phyloP scores from a whole-genome alignment of 2,797 vertebrate species.

The Chanos chanos region DNA sequence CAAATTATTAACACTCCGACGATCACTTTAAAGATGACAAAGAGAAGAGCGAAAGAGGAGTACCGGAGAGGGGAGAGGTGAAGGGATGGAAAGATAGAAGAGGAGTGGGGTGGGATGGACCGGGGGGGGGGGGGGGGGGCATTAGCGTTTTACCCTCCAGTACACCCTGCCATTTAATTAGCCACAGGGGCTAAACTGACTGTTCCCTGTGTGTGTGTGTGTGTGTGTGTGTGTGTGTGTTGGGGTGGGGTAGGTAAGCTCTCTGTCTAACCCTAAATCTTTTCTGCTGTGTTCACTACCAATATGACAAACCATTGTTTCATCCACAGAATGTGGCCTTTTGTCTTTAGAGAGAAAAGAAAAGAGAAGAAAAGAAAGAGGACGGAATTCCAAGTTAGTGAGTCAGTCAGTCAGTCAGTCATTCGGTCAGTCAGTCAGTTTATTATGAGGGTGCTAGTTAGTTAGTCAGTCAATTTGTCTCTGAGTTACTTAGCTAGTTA shows the following conservation, averaged over 20 bases:
- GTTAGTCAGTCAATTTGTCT: too few relatives aligned
- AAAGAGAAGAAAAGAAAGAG: too few relatives aligned
- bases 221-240: conserved; percentile 6
- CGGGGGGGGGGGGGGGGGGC: conserved; percentile 48
- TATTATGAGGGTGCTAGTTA: too few relatives aligned
- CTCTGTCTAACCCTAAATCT: too few relatives aligned
- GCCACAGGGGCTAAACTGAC: conserved; percentile 69
- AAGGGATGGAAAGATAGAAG: conserved; percentile 23
- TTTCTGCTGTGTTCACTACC: too few relatives aligned
- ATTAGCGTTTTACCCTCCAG: conserved; percentile 67
- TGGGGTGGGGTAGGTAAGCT: neutral
- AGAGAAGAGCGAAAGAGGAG: conserved; percentile 42
- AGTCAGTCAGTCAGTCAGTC: too few relatives aligned
- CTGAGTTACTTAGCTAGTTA: too few relatives aligned
- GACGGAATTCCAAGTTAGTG: too few relatives aligned
- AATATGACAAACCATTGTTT: too few relatives aligned
- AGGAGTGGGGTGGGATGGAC: conserved; percentile 49
- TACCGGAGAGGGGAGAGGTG: conserved; percentile 41
- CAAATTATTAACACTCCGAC: conserved; percentile 76
- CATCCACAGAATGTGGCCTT: too few relatives aligned
- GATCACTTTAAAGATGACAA: conserved; percentile 77
- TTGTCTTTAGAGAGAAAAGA: too few relatives aligned
- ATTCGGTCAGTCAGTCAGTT: too few relatives aligned
- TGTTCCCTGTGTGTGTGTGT: conserved; percentile 27
- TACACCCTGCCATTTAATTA: conserved; percentile 74